Evolutionary conservation across 92 coral and sea anemone genomes (phyloP).

Genomic region (Virgularia gustaviana): DNA sequence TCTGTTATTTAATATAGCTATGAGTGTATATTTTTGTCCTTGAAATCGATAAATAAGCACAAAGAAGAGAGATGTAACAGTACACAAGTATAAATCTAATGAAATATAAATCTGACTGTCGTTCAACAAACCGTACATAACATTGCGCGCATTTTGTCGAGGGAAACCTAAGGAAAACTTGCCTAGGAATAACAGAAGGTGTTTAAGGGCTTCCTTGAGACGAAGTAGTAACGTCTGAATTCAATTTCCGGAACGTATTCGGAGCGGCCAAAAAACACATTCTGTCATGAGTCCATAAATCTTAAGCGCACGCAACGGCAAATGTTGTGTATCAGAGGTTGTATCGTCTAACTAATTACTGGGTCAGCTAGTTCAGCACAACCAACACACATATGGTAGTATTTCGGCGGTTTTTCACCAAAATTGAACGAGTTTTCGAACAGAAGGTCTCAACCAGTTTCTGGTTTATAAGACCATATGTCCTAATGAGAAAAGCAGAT

Average conservation of each 20-base stretch:
- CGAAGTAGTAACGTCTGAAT: not conserved
- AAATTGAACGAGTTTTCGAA: not conserved
- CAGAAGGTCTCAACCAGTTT: slow-evolving; percentile 15
- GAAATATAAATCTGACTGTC: too few relatives aligned
- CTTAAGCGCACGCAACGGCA: slow-evolving; percentile 40
- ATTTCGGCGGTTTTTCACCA: too few relatives aligned
- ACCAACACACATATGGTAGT: not conserved
- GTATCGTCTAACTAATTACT: slow-evolving; percentile 18
- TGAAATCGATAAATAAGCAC: too few relatives aligned
- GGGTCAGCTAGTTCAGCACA: slow-evolving; percentile 15
- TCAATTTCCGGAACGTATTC: slow-evolving; percentile 30
- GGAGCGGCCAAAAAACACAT: slow-evolving; percentile 11
- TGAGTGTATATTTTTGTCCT: too few relatives aligned
- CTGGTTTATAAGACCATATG: slow-evolving; percentile 30
- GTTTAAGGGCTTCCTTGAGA: too few relatives aligned
- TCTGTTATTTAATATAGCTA: too few relatives aligned
- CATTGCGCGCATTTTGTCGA: too few relatives aligned
- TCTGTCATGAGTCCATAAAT: slow-evolving; percentile 45
- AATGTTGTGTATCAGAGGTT: not conserved
- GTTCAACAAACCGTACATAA: too few relatives aligned
- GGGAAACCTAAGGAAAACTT: too few relatives aligned
- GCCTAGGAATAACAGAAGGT: too few relatives aligned
- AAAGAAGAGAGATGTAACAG: too few relatives aligned
- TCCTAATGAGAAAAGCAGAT: slow-evolving; percentile 40
- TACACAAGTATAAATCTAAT: too few relatives aligned